Percentiles rank a stretch among this genome's conserved stretches.
Conservation (phyloP, 2,113 vertebrate genomes). For the Oncorhynchus gorbuscha region DNA sequence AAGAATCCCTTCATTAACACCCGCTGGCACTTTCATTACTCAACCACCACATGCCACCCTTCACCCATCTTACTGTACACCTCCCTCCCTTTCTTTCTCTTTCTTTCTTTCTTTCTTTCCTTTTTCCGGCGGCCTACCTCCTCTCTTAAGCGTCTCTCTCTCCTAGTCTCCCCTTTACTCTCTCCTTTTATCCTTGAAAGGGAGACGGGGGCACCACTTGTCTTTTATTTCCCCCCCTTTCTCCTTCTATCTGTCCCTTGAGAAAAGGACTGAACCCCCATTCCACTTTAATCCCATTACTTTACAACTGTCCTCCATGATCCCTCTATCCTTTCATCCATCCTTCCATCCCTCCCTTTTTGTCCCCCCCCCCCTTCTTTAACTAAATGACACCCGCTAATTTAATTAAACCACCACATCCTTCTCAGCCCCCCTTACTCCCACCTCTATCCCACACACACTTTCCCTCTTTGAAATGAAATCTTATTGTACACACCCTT, state of each 20-base stretch:
- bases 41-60: background rate
- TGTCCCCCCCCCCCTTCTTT: slow-evolving; percentile 15
- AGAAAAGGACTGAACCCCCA: background rate
- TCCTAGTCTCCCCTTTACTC: background rate
- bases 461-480: slow-evolving; percentile 15
- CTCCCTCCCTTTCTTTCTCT: background rate
- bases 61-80: background rate
- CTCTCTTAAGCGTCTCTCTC: background rate
- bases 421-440: background rate
- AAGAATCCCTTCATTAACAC: slow-evolving; percentile 1
- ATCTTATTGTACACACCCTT: background rate
- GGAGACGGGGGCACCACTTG: background rate
- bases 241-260: background rate
- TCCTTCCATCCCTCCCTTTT: slow-evolving; percentile 2
- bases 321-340: slow-evolving; percentile 18
- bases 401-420: slow-evolving; percentile 56
- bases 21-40: slow-evolving; percentile 1
- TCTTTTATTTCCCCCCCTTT: too few species aligned
- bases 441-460: background rate
- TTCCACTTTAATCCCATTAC: slow-evolving; percentile 43
- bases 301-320: slow-evolving; percentile 33
- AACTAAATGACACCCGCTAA: slow-evolving; percentile 53
- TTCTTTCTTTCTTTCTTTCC: background rate
- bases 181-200: background rate
- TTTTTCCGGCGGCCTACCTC: background rate